Evolutionary conservation across 2,797 vertebrate species (phyloP).

Genomic region (Bryconaethiops microstoma): DNA sequence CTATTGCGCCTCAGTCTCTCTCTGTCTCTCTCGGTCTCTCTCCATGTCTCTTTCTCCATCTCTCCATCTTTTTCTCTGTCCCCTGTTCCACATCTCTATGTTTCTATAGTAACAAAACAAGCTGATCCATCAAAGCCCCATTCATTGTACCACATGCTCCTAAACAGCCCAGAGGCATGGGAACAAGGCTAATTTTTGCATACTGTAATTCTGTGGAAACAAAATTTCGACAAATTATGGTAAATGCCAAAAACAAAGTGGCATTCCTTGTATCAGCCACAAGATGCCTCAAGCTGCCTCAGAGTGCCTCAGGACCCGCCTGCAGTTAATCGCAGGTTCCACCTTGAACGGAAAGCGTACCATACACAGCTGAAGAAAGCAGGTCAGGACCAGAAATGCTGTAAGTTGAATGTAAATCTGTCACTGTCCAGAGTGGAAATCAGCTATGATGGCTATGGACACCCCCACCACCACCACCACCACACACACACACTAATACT

Average conservation of each 20-base stretch:
- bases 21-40: not conserved
- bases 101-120: conserved; percentile 54
- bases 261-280: conserved; percentile 18
- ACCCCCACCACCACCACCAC: too few species aligned
- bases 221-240: conserved; percentile 19
- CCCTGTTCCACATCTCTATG: conserved; percentile 19
- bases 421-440: not conserved
- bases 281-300: conserved; percentile 1
- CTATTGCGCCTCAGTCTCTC: not conserved
- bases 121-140: conserved; percentile 22
- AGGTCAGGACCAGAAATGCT: not conserved
- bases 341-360: not conserved
- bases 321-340: conserved; percentile 16
- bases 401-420: not conserved
- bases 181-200: conserved; percentile 21
- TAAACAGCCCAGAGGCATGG: not conserved
- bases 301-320: conserved; percentile 15
- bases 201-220: conserved; percentile 27
- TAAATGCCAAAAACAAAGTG: conserved; percentile 24
- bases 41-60: not conserved
- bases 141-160: conserved; percentile 4
- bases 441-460: not conserved
- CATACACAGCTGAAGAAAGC: not conserved
- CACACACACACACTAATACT: not conserved
- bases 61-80: not conserved